These are phyloP conservation scores for Zaprionus ghesquierei DNA, from an alignment of 1,140 invertebrate species.

Conservation along the genomic window DNA sequence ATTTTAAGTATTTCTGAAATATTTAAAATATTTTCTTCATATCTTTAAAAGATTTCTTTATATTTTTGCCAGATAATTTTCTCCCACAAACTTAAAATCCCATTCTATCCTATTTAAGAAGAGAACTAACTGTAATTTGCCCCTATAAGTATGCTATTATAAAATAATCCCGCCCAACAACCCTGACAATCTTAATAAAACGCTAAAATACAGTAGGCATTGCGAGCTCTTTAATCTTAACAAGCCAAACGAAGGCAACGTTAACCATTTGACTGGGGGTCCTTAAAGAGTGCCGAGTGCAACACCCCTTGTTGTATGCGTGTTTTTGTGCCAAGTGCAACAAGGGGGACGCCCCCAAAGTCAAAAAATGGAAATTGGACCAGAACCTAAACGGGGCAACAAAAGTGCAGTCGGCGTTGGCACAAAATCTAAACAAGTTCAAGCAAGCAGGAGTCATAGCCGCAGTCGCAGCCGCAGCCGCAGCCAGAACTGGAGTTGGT, in stretches of 20 bases:
- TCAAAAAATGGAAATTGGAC: slow-evolving; percentile 48
- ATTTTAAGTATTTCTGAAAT: no score
- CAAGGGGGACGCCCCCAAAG: background rate
- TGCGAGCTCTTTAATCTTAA: background rate
- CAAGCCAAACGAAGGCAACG: background rate
- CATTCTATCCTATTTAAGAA: background rate
- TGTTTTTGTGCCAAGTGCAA: slow-evolving; percentile 65
- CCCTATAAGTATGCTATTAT: background rate
- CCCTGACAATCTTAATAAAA: background rate
- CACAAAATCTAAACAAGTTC: slow-evolving; percentile 72
- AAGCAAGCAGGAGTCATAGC: slow-evolving; percentile 27
- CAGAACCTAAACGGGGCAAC: slow-evolving; percentile 28
- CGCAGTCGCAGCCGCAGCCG: background rate
- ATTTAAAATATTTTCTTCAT: background rate
- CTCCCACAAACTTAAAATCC: no score
- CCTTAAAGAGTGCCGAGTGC: slow-evolving; percentile 21
- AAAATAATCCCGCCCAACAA: background rate
- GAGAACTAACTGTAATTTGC: background rate
- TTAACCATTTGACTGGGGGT: slow-evolving; percentile 23
- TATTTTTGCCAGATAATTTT: background rate
- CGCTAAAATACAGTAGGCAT: background rate
- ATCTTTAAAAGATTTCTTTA: background rate
- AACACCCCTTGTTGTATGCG: slow-evolving; percentile 14
- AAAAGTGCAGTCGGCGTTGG: slow-evolving; percentile 50
- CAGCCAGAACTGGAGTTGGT: background rate